phyloP scores from a whole-genome alignment of 2,888 invertebrate genomes.

The Schrankia costaestrigalis region DNA sequence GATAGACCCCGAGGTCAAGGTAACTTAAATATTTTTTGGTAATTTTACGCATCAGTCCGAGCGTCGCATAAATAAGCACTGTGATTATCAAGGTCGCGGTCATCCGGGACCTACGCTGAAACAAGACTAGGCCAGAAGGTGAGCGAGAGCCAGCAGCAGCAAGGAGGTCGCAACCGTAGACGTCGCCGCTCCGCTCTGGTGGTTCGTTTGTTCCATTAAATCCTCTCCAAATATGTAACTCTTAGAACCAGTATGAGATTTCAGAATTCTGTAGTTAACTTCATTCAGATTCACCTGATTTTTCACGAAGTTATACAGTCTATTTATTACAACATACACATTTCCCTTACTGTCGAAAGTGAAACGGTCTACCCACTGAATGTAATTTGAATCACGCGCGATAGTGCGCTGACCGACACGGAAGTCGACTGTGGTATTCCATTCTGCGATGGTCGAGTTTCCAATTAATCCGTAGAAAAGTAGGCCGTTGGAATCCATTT shows the following conservation, averaged over 20 bases:
- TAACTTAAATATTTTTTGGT: conserved; percentile 77
- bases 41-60: conserved; percentile 66
- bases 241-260: conserved; percentile 80
- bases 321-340: conserved; percentile 85
- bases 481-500: conserved; percentile 85
- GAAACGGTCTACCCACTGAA: conserved; percentile 88
- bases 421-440: conserved; percentile 83
- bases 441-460: conserved; percentile 85
- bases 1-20: conserved; percentile 66
- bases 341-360: conserved; percentile 84
- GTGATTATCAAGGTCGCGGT: conserved; percentile 46
- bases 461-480: conserved; percentile 86
- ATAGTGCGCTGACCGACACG: conserved; percentile 82
- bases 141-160: conserved; percentile 55
- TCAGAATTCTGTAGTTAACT: conserved; percentile 85
- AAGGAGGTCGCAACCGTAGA: conserved; percentile 53
- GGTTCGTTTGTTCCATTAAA: conserved; percentile 22
- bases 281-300: conserved; percentile 79
- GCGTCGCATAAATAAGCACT: conserved; percentile 49
- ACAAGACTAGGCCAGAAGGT: conserved; percentile 61
- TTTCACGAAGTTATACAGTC: conserved; percentile 83
- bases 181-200: conserved; percentile 46
- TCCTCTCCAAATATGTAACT: conserved; percentile 83
- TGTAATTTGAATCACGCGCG: conserved; percentile 83
- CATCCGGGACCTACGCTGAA: conserved; percentile 30